Conservation (phyloP, 2,797 vertebrate species). For the Gadopsis marmoratus region DNA sequence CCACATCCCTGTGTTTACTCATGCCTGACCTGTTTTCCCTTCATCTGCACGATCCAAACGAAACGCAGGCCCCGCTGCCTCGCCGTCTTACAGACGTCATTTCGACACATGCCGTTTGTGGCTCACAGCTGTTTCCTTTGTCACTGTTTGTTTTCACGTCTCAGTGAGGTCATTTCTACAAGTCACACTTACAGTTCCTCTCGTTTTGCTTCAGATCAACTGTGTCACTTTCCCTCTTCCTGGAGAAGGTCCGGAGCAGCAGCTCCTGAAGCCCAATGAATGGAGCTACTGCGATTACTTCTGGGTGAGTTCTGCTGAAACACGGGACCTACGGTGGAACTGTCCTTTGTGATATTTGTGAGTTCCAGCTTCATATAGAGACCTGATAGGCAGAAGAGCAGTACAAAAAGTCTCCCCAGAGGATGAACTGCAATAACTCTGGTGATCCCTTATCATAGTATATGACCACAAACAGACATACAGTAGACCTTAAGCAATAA, state of each 20-base stretch:
- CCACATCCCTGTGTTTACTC: conserved; percentile 46
- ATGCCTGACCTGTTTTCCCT: conserved; percentile 52
- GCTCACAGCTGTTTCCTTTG: conserved; percentile 6
- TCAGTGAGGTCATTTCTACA: not conserved
- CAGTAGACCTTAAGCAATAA: no score
- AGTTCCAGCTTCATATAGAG: not conserved
- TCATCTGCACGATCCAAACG: conserved; percentile 26
- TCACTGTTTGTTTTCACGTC: conserved; percentile 1
- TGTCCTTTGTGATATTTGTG: not conserved
- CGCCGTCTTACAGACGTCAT: not conserved
- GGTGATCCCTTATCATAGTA: not conserved
- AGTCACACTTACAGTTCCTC: not conserved
- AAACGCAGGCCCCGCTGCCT: conserved; percentile 3
- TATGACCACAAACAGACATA: no score
- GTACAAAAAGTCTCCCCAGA: not conserved
- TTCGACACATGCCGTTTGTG: not conserved
- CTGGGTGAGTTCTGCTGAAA: conserved; percentile 88
- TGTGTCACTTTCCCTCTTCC: conserved; percentile 96
- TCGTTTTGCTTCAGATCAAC: conserved; percentile 88
- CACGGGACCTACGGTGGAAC: not conserved
- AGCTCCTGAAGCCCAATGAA: conserved; percentile 95
- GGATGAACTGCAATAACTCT: not conserved
- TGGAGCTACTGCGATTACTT: conserved; percentile 99
- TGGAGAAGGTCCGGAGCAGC: conserved; percentile 92
- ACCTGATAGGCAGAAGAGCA: not conserved